These are phyloP conservation scores for Euura lappo DNA, from an alignment of 1,140 invertebrate species.

Conservation along the genomic window DNA sequence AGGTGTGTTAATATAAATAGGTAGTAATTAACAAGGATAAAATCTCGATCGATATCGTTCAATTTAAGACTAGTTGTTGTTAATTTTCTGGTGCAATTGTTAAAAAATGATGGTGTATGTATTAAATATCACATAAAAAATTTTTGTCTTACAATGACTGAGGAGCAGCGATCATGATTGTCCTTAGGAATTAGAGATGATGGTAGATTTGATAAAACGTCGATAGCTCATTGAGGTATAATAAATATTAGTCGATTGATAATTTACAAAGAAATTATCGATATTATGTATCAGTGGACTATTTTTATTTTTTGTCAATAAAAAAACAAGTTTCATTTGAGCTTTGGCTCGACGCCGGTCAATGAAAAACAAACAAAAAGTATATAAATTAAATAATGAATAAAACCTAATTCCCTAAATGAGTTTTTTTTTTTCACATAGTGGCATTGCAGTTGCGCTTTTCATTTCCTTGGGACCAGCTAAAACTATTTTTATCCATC, in stretches of 20 bases:
- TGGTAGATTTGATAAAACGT: neutral
- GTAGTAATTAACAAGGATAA: neutral
- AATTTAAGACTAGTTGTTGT: neutral
- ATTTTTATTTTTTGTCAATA: neutral
- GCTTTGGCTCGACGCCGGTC: neutral
- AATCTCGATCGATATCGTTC: neutral
- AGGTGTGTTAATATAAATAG: neutral
- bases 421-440: too few relatives aligned
- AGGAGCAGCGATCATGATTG: slow-evolving; percentile 11
- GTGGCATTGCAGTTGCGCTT: too few relatives aligned
- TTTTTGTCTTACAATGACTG: slow-evolving; percentile 5
- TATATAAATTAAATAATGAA: neutral
- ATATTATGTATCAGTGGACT: neutral
- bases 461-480: neutral
- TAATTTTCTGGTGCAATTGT: neutral
- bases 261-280: neutral
- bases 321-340: neutral
- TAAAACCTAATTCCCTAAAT: too few relatives aligned
- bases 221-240: neutral
- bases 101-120: slow-evolving; percentile 3
- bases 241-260: neutral
- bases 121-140: slow-evolving; percentile 8
- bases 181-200: slow-evolving; percentile 8
- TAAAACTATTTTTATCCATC: neutral
- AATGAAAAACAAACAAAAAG: neutral